Conservation (phyloP, 2,888 invertebrate genomes). For the Xylota segnis region DNA sequence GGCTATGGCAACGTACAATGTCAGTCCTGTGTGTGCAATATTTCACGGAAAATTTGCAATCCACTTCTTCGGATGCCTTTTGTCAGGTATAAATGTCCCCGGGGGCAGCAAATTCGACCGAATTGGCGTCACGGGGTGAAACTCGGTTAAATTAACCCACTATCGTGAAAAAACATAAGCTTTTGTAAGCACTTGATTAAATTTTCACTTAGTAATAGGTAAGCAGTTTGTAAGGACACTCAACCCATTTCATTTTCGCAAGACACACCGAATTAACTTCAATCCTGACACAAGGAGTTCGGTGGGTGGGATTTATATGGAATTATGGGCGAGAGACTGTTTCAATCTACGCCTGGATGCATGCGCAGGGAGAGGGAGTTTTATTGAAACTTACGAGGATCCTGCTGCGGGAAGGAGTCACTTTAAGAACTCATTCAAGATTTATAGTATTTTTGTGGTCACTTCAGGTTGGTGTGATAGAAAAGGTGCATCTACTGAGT, state of each 20-base stretch:
- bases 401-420: not conserved
- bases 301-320: not conserved
- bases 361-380: not conserved
- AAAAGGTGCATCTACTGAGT: not conserved
- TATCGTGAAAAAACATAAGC: not conserved
- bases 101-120: too few species aligned
- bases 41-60: not conserved
- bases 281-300: not conserved
- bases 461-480: not conserved
- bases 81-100: too few species aligned
- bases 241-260: not conserved
- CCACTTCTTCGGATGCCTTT: not conserved
- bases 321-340: not conserved
- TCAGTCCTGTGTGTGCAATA: not conserved
- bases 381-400: not conserved
- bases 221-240: conserved; percentile 2
- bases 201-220: not conserved
- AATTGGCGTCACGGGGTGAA: too few species aligned
- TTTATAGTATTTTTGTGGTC: not conserved
- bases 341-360: not conserved
- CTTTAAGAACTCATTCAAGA: not conserved
- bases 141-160: conserved; percentile 4
- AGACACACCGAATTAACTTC: not conserved
- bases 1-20: not conserved
- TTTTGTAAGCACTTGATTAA: not conserved